A percentile compares a stretch with the other conserved stretches of the same genome.
phyloP scores from a whole-genome alignment of 2,888 invertebrate species.

The Prosopocoilus inquinatus region DNA sequence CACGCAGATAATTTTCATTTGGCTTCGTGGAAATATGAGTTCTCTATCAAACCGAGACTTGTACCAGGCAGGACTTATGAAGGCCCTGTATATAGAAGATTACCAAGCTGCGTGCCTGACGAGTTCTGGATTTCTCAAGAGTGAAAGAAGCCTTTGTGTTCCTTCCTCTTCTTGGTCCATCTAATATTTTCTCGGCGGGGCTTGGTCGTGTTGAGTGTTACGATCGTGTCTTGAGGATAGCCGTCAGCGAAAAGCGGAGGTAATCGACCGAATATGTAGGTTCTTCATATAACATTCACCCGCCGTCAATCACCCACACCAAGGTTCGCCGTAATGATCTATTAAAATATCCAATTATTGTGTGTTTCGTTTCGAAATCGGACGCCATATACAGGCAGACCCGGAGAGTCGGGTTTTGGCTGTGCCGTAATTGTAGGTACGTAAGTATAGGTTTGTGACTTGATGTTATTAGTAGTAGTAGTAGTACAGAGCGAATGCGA shows the following conservation, averaged over 20 bases:
- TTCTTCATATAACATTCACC: not conserved
- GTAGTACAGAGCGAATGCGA: too few relatives aligned
- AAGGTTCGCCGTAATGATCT: not conserved
- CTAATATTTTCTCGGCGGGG: not conserved
- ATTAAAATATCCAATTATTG: slow-evolving; percentile 4
- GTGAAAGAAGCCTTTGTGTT: slow-evolving; percentile 1
- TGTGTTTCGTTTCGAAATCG: too few relatives aligned
- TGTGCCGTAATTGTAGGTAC: too few relatives aligned
- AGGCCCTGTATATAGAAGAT: too few relatives aligned
- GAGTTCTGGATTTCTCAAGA: not conserved
- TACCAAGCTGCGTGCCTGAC: not conserved
- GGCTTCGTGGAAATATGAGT: too few relatives aligned
- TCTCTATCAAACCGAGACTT: too few relatives aligned
- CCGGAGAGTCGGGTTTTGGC: too few relatives aligned
- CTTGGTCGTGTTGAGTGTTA: slow-evolving; percentile 1
- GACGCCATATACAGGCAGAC: too few relatives aligned
- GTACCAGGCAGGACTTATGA: too few relatives aligned
- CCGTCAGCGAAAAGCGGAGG: slow-evolving; percentile 5
- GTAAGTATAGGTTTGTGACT: too few relatives aligned
- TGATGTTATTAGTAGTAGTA: too few relatives aligned
- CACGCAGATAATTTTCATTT: too few relatives aligned
- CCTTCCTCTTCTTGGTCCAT: not conserved
- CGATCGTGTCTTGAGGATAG: slow-evolving; percentile 2
- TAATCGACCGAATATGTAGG: slow-evolving; percentile 3
- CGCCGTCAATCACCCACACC: slow-evolving; percentile 2